Percentiles rank a stretch among this genome's conserved stretches.
Evolutionary conservation across 92 coral and sea anemone genomes (phyloP).

Genomic region (Parazoanthus atlanticus): DNA sequence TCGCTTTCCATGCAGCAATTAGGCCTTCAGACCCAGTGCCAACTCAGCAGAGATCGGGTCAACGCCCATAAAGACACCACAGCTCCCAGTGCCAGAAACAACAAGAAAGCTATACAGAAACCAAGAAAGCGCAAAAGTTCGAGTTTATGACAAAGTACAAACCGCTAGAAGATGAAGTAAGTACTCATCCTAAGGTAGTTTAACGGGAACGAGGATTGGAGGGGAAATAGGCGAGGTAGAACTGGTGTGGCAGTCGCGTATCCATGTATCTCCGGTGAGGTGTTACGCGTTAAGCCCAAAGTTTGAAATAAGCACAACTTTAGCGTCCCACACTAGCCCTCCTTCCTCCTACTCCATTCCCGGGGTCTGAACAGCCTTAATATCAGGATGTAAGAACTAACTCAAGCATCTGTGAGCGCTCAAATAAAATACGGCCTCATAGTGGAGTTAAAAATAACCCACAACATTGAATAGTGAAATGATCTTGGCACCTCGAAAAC

Average conservation of each 20-base stretch:
- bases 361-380: conserved; percentile 21
- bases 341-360: conserved; percentile 16
- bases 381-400: conserved; percentile 12
- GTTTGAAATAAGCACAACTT: not conserved
- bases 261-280: conserved; percentile 26
- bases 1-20: not conserved
- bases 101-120: not conserved
- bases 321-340: conserved; percentile 3
- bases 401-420: conserved; percentile 2
- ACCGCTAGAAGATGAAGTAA: not conserved
- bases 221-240: not conserved
- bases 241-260: conserved; percentile 16
- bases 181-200: not conserved
- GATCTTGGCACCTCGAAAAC: conserved; percentile 8
- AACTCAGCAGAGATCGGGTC: not conserved
- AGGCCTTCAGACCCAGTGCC: conserved; percentile 3
- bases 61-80: not conserved
- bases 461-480: conserved; percentile 11
- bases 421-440: conserved; percentile 16
- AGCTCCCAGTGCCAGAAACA: not conserved
- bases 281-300: not conserved
- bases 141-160: not conserved
- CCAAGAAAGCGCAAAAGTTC: not conserved
- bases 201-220: conserved; percentile 18
- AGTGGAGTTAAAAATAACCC: conserved; percentile 16